These are phyloP conservation scores for Toxotes jaculatrix DNA, from an alignment of 2,113 vertebrate genomes.

Conservation along the genomic window DNA sequence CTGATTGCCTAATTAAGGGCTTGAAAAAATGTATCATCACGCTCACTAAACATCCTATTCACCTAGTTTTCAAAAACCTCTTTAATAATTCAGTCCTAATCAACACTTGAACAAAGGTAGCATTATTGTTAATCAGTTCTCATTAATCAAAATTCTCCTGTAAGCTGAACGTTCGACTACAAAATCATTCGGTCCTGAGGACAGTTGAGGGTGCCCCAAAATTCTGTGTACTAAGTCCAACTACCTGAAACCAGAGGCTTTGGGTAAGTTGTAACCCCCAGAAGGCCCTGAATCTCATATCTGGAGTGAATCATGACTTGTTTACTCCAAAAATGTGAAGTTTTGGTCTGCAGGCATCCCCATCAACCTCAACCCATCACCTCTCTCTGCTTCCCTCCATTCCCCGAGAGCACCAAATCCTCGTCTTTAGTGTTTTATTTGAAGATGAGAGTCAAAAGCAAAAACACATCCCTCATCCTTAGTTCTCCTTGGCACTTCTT, in stretches of 20 bases:
- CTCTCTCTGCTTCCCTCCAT: neutral
- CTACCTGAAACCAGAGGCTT: slow-evolving; percentile 8
- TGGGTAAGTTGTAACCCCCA: slow-evolving; percentile 1
- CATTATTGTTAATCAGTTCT: neutral
- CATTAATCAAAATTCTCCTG: neutral
- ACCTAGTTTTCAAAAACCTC: neutral
- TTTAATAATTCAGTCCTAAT: slow-evolving; percentile 3
- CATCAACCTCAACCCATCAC: slow-evolving; percentile 28
- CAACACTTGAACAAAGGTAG: slow-evolving; percentile 1
- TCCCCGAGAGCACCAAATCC: slow-evolving; percentile 38
- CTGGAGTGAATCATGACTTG: slow-evolving; percentile 33
- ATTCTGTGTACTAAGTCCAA: slow-evolving; percentile 5
- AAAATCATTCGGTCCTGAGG: slow-evolving; percentile 3
- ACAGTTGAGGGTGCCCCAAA: neutral
- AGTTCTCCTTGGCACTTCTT: slow-evolving; percentile 34
- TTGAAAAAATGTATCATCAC: neutral
- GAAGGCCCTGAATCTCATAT: slow-evolving; percentile 20
- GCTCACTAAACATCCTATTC: neutral
- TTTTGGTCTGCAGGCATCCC: slow-evolving; percentile 17
- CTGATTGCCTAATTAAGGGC: neutral
- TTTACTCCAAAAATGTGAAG: slow-evolving; percentile 54
- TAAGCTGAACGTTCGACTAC: neutral
- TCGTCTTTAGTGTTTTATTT: slow-evolving; percentile 39
- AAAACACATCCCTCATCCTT: slow-evolving; percentile 47
- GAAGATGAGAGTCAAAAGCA: slow-evolving; percentile 49